Base-by-base conservation (phyloP, 2,888 invertebrate species). In the Allacma fusca region DNA sequence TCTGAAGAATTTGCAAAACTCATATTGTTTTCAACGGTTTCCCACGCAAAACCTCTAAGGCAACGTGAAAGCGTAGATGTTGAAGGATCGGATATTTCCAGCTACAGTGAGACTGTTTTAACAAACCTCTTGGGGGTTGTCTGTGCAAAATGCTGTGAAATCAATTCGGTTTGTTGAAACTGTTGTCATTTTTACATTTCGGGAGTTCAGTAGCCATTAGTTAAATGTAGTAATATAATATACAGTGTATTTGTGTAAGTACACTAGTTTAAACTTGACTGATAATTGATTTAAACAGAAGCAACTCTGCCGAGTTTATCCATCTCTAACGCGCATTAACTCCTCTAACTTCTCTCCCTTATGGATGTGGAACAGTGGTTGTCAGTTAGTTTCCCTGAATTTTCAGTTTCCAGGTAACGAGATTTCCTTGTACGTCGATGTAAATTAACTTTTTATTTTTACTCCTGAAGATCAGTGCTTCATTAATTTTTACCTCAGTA, bases 1-100 rank as follows among this genome's bases (percentile, higher is more conserved):
- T 98, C 98, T 65, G 94, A 95, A 86, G 98, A 99, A 88, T 93
- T 99, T 90, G 98, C 98, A 0, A 95, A 97, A 87, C 89, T 99
- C 43, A 97, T 98, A 73, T 93, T 98, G 87, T 98, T 97, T 87
- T 92, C 95, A 75, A 92, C 94, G 43, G 74, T 83, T 0, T 64
- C 80, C 0, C 77, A 65, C n/a, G n/a, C 89, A 90, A 70, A n/a
- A 94, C 94, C 0, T 88, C 91, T 85, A 88, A 92, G 19, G 57
- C 59, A 76, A 43, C 72, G 65, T 19, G 34, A 34, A 7, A 9
- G 5, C 34, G 9, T 34, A n/a, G n/a, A n/a, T 34, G 9, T 34
- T 34, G 34, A 9, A 50, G 19, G 2, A 19, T 70, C 28, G 23
- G 71, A 62, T 29, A 70, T 76, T 70, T 68, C 59, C 43, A 76